A percentile compares a stretch with the other conserved stretches of the same genome.
These are phyloP conservation scores for Gallinago paraguaiae DNA, from an alignment of 2,113 vertebrate species.

Conservation along the genomic window DNA sequence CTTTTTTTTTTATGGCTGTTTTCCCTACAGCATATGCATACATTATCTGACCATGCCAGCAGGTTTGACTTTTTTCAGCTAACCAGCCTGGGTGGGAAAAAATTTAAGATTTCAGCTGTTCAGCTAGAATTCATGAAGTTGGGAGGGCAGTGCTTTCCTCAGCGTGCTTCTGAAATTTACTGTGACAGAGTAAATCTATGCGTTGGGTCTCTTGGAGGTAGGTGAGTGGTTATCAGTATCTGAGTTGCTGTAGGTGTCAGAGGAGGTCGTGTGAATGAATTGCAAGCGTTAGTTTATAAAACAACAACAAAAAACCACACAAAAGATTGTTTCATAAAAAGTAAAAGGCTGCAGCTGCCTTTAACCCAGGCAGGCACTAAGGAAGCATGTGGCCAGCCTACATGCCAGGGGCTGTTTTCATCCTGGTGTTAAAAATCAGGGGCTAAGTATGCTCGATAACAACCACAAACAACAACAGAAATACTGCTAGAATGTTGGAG, in stretches of 20 bases:
- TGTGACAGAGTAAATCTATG: not conserved
- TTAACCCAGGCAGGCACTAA: not conserved
- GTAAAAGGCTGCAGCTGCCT: constrained; percentile 27
- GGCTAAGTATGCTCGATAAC: not conserved
- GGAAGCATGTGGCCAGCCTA: not conserved
- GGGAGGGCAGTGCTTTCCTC: not conserved
- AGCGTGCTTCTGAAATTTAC: not conserved
- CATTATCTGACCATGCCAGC: not conserved
- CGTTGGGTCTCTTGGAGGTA: not conserved
- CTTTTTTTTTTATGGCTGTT: not conserved
- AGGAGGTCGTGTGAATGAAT: not conserved
- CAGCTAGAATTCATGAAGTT: not conserved
- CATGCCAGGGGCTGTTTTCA: not conserved
- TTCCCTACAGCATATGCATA: not conserved
- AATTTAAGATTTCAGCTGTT: not conserved
- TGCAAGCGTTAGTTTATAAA: not conserved
- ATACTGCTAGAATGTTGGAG: not conserved
- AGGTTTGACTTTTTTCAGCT: not conserved
- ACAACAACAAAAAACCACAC: not conserved
- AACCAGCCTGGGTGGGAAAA: not conserved
- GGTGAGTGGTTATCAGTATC: not conserved
- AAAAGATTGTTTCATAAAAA: constrained; percentile 9
- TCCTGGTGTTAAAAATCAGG: not conserved
- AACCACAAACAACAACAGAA: not conserved
- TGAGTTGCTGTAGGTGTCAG: not conserved